Conservation (phyloP, 2,797 vertebrate genomes). For the Tiaroga cobitis region DNA sequence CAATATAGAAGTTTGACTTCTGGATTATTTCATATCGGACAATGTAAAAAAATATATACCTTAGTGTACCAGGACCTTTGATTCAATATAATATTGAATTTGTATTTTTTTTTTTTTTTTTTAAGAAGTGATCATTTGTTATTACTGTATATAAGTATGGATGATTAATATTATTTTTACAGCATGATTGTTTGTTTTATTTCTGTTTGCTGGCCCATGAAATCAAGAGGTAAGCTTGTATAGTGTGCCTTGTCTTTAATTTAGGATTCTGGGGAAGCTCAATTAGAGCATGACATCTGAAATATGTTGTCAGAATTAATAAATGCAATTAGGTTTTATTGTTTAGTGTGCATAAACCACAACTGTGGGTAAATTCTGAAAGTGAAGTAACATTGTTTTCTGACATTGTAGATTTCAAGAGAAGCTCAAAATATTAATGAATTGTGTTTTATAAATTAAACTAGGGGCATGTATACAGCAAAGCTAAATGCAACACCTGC, state of each 20-base stretch:
- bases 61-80: background rate
- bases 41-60: background rate
- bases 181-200: background rate
- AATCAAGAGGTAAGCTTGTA: conserved; percentile 12
- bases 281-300: conserved; percentile 13
- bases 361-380: background rate
- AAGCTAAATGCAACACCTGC: background rate
- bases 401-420: background rate
- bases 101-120: background rate
- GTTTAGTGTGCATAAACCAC: conserved; percentile 13
- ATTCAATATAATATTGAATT: background rate
- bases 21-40: background rate
- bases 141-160: background rate
- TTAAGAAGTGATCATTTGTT: background rate
- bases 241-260: background rate
- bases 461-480: background rate
- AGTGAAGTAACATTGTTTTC: conserved; percentile 23
- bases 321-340: conserved; percentile 28
- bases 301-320: conserved; percentile 38
- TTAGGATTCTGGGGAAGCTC: conserved; percentile 11
- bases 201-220: background rate
- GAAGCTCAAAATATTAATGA: background rate
- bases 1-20: background rate
- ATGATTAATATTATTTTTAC: conserved; percentile 4
- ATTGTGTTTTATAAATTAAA: background rate